phyloP scores from a whole-genome alignment of 2,797 vertebrate species.

The Chiloscyllium punctatum region DNA sequence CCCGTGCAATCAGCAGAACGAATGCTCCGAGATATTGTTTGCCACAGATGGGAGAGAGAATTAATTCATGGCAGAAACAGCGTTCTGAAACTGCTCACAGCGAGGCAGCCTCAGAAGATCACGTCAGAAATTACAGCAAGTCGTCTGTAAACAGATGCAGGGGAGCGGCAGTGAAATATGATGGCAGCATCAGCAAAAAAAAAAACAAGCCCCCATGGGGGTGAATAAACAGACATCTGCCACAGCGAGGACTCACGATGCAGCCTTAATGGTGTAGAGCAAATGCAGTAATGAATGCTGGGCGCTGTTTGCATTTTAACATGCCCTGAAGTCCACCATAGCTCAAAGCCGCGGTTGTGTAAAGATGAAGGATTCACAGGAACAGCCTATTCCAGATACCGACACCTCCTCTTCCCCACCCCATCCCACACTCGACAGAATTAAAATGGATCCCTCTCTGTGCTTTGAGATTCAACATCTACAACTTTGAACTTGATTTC shows the following conservation, averaged over 20 bases:
- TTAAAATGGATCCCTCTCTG: not conserved
- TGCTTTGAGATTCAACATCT: not conserved
- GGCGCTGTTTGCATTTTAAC: not conserved
- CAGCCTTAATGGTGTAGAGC: not conserved
- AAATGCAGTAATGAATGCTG: not conserved
- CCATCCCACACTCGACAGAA: not conserved
- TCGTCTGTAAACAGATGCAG: slow-evolving; percentile 13
- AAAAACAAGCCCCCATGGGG: not conserved
- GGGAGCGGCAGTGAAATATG: not conserved
- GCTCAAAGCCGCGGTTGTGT: not conserved
- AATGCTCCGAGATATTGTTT: not conserved
- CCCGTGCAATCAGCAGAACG: too few relatives aligned
- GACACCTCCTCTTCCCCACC: not conserved
- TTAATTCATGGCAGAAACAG: not conserved
- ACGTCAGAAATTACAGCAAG: not conserved
- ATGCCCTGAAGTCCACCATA: not conserved
- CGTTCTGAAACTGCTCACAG: not conserved
- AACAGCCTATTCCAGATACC: not conserved
- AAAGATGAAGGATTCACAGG: not conserved
- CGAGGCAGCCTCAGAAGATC: not conserved
- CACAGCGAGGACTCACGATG: not conserved
- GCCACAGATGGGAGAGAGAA: not conserved
- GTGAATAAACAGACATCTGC: not conserved
- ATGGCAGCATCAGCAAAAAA: not conserved
- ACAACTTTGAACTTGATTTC: too few relatives aligned